Evolutionary conservation across 1,140 invertebrate species (phyloP).

Genomic region (Zaprionus nigranus): DNA sequence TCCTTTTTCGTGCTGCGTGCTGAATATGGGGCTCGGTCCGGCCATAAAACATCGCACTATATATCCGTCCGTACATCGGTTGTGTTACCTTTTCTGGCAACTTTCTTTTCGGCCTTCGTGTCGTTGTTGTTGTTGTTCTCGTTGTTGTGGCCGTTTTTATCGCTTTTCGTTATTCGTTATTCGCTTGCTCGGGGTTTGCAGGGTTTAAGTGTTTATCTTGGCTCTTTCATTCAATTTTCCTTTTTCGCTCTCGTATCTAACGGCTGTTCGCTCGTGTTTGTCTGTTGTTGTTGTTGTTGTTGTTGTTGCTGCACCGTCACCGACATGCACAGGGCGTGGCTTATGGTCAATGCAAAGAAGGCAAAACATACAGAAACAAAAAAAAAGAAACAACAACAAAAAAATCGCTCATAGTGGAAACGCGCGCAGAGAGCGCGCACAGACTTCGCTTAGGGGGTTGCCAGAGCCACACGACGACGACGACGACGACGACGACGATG

Average conservation of each 20-base stretch:
- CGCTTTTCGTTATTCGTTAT: conserved; percentile 71
- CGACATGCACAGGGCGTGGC: conserved; percentile 79
- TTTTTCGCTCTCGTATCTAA: conserved; percentile 76
- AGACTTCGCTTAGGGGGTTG: conserved; percentile 56
- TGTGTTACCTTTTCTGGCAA: conserved; percentile 65
- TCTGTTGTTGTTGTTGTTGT: neutral
- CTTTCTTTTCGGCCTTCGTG: conserved; percentile 55
- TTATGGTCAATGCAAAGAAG: conserved; percentile 71
- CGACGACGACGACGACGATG: neutral
- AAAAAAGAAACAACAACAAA: conserved; percentile 15
- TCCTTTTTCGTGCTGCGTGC: neutral
- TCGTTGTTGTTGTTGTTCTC: conserved; percentile 10
- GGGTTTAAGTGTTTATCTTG: conserved; percentile 82
- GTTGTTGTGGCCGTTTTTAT: conserved; percentile 68
- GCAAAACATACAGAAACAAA: conserved; percentile 31
- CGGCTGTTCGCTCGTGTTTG: conserved; percentile 55
- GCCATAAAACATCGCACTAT: conserved; percentile 29
- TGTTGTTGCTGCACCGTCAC: conserved; percentile 69
- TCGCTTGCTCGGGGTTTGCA: conserved; percentile 1
- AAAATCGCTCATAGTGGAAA: conserved; percentile 51
- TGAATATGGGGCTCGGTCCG: conserved; percentile 5
- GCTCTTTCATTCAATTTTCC: conserved; percentile 74
- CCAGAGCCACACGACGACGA: too few species aligned
- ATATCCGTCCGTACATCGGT: neutral
- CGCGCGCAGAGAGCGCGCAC: conserved; percentile 45